These are phyloP conservation scores for Aplysina aerophoba DNA, from an alignment of 37 sponge, comb jelly and placozoan species.

Conservation along the genomic window DNA sequence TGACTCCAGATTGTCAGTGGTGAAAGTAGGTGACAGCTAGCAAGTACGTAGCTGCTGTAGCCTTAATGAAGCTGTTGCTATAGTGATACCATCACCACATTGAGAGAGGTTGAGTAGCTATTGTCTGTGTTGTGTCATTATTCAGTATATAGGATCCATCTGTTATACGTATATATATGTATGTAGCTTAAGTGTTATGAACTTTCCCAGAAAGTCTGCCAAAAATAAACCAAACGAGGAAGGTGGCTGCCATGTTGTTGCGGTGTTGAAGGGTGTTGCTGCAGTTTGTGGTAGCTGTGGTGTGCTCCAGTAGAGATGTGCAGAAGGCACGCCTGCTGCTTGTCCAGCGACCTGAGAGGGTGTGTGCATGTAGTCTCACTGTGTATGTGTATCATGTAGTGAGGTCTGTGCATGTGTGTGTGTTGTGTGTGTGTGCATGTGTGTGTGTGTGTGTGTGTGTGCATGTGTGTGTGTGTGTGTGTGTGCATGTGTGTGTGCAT, in stretches of 20 bases:
- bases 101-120: too few relatives aligned
- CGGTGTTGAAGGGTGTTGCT: too few relatives aligned
- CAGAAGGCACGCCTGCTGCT: slow-evolving; percentile 26
- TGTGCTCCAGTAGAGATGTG: background rate
- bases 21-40: background rate
- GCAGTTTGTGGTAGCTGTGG: slow-evolving; percentile 59
- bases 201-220: slow-evolving; percentile 67
- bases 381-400: too few relatives aligned
- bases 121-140: background rate
- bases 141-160: background rate
- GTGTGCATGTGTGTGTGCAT: too few relatives aligned
- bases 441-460: background rate
- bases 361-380: background rate
- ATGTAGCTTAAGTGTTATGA: slow-evolving; percentile 71
- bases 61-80: too few relatives aligned
- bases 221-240: slow-evolving; percentile 45
- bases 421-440: background rate
- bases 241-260: slow-evolving; percentile 19
- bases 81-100: too few relatives aligned
- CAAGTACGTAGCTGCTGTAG: too few relatives aligned
- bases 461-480: background rate
- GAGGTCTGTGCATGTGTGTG: slow-evolving; percentile 9
- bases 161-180: too few relatives aligned
- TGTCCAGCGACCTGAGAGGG: slow-evolving; percentile 59
- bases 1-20: background rate